A percentile compares a stretch with the other conserved stretches of the same genome.
These are phyloP conservation scores for Tipula unca DNA, from an alignment of 2,888 invertebrate species.

Conservation along the genomic window DNA sequence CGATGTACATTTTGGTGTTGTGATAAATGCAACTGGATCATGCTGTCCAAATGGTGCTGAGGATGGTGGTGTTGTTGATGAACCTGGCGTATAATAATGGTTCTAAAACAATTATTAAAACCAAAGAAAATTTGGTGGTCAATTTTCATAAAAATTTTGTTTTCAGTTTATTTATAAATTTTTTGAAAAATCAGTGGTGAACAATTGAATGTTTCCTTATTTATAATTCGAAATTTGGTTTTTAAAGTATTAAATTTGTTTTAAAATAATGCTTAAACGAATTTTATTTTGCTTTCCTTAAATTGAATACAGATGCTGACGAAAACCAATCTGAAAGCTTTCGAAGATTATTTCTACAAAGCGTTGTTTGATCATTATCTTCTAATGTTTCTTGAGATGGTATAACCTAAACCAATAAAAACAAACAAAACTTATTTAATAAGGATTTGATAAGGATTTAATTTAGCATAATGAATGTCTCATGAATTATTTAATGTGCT, in stretches of 20 bases:
- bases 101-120: background rate
- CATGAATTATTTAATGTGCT: background rate
- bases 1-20: background rate
- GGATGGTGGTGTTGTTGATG: background rate
- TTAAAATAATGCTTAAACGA: background rate
- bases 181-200: background rate
- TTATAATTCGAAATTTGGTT: background rate
- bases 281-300: background rate
- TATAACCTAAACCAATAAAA: background rate
- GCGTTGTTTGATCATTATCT: background rate
- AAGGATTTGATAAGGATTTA: background rate
- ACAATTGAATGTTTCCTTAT: background rate
- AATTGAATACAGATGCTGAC: background rate
- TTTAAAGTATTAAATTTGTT: background rate
- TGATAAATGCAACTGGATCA: background rate
- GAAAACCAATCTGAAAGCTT: background rate
- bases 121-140: background rate
- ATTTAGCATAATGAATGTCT: background rate
- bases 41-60: background rate
- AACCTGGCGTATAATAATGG: background rate
- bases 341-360: background rate
- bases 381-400: slow-evolving; percentile 1
- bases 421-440: slow-evolving; percentile 8
- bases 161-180: background rate
- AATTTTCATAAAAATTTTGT: background rate